Conservation (phyloP, 2,113 vertebrate genomes). For the Ahaetulla prasina region DNA sequence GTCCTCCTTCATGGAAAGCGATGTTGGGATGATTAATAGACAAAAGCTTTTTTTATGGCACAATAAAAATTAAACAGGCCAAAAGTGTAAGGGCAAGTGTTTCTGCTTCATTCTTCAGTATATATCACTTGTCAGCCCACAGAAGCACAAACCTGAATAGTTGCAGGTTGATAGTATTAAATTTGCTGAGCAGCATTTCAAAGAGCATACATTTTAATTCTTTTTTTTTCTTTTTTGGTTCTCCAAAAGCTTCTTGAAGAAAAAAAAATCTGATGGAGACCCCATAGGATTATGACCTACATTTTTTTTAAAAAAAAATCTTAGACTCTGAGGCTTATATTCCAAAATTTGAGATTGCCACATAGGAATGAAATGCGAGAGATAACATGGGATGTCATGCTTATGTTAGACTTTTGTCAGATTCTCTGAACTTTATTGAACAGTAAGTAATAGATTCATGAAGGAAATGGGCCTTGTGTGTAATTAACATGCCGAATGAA, state of each 20-base stretch:
- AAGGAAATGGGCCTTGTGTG: slow-evolving; percentile 73
- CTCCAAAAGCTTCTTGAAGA: neutral
- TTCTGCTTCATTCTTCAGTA: slow-evolving; percentile 26
- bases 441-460: slow-evolving; percentile 71
- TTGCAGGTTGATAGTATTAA: slow-evolving; percentile 33
- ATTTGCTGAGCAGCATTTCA: slow-evolving; percentile 33
- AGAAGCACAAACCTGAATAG: neutral
- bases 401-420: slow-evolving; percentile 52
- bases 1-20: neutral
- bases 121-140: neutral
- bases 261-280: neutral
- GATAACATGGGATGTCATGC: slow-evolving; percentile 32
- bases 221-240: slow-evolving; percentile 6
- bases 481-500: slow-evolving; percentile 76
- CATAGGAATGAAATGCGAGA: slow-evolving; percentile 38
- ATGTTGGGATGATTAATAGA: neutral
- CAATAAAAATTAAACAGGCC: neutral
- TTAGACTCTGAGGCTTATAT: slow-evolving; percentile 20
- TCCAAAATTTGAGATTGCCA: neutral
- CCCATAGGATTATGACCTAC: neutral
- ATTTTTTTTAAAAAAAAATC: neutral
- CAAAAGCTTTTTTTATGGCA: neutral
- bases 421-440: slow-evolving; percentile 73
- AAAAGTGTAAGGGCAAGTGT: neutral
- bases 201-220: neutral